Evolutionary conservation across 2,797 vertebrate species (phyloP).

Genomic region (Eptatretus atami): DNA sequence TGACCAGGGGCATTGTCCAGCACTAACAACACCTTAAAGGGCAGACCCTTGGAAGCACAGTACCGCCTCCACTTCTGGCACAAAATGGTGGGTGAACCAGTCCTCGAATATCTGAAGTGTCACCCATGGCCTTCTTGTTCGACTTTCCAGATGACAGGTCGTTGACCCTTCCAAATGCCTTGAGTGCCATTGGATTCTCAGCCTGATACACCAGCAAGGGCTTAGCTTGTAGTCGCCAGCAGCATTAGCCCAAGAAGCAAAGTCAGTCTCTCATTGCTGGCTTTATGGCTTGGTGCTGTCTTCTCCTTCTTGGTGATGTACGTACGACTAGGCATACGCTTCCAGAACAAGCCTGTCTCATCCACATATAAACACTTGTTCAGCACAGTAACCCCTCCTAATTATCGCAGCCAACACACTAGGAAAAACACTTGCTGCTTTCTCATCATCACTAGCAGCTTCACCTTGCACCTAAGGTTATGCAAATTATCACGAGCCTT

Average conservation of each 20-base stretch:
- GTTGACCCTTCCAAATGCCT: not conserved
- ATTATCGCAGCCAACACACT: not conserved
- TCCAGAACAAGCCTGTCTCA: not conserved
- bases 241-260: not conserved
- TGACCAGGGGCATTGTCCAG: not conserved
- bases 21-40: not conserved
- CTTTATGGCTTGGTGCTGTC: not conserved
- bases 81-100: not conserved
- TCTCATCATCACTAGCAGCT: not conserved
- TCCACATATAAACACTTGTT: not conserved
- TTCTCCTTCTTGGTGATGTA: not conserved
- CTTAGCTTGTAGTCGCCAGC: not conserved
- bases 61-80: not conserved
- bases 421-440: not conserved
- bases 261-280: not conserved
- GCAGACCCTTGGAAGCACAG: not conserved
- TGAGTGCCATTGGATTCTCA: not conserved
- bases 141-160: not conserved
- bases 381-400: not conserved
- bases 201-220: not conserved
- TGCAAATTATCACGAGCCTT: not conserved
- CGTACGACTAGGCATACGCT: not conserved
- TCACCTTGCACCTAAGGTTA: not conserved
- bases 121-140: not conserved
- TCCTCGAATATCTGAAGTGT: not conserved